Evolutionary conservation across 1,140 invertebrate species (phyloP), one percentile per base, ranked within the genome.

Genomic region (Dendrolimus kikuchii): DNA sequence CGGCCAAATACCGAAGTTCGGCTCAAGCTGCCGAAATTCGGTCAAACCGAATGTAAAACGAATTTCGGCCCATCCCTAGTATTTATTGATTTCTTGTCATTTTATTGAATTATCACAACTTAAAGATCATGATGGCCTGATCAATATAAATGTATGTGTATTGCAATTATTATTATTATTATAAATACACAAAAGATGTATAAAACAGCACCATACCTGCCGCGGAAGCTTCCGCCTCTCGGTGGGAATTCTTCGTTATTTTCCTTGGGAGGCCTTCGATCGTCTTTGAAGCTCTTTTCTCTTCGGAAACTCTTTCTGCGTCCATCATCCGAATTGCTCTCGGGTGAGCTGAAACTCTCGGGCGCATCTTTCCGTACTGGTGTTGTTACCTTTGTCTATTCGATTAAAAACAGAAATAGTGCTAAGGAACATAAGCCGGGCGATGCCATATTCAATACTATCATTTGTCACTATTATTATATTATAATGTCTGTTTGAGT

Each of bases 201-300:
- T 45, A 62, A 58, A 58, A 57, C 51, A 3, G 8, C 6, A 46
- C 5, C 49, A 53, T 47, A 83, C 79, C 76, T 74, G 39, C 64
- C 61, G 4, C 80, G 61, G 49, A 83, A 83, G 51, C 81, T 85
- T 55, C 78, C 60, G 5, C 77, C 71, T 51, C 80, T 71, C 42
- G 75, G 74, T 0, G 66, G 62, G 37, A 83, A 79, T 0, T 81
- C 80, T n/a, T 75, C 74, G 9, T 74, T 75, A 0, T 62, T 59
- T 23, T 81, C 79, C 7, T 60, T 59, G 0, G 70, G 67, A 10
- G 66, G 60, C 9, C 71, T 59, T 23, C 69, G 60, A 6, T 85
- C 81, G 5, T 85, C 81, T 52, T 78, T 83, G 61, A 85, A 83
- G 50, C 81, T 85, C 66, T 85, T 85, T 49, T 85, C 81, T 0